Conservation (phyloP, 2,797 vertebrate species). For the Gymnoscopelus braueri region DNA sequence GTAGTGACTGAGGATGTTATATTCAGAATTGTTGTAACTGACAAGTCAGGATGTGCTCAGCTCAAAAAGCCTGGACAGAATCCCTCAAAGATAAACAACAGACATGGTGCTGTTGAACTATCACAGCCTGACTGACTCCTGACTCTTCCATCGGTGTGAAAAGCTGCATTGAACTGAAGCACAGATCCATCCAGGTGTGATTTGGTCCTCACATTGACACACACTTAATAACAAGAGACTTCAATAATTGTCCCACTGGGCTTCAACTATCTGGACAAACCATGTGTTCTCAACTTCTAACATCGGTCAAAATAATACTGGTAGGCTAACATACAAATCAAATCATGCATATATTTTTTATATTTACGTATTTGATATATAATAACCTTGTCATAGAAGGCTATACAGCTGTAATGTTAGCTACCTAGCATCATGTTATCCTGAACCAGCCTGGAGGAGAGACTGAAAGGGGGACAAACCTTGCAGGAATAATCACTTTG, state of each 20-base stretch:
- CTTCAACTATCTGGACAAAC: background rate
- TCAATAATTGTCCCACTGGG: constrained; percentile 6
- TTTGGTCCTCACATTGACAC: background rate
- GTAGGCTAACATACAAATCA: background rate
- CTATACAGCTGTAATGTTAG: constrained; percentile 46
- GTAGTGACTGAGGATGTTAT: background rate
- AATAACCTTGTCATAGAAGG: constrained; percentile 13
- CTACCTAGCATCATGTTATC: constrained; percentile 65
- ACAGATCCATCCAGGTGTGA: background rate
- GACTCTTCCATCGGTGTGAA: too few relatives aligned
- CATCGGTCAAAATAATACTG: background rate
- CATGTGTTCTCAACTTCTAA: background rate
- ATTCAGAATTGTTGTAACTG: background rate
- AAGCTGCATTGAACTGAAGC: too few relatives aligned
- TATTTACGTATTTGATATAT: too few relatives aligned
- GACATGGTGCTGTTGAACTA: too few relatives aligned
- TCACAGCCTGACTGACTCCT: too few relatives aligned
- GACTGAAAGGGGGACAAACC: constrained; percentile 32
- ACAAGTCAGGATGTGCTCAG: too few relatives aligned
- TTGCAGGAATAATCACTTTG: background rate
- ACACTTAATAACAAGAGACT: background rate
- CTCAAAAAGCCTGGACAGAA: too few relatives aligned
- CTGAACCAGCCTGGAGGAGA: constrained; percentile 24
- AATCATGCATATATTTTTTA: too few relatives aligned
- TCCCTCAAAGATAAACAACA: too few relatives aligned